A percentile compares a stretch with the other conserved stretches of the same genome.
These are phyloP conservation scores for Chloebia gouldiae DNA, from an alignment of 2,113 vertebrate genomes.

Conservation along the genomic window DNA sequence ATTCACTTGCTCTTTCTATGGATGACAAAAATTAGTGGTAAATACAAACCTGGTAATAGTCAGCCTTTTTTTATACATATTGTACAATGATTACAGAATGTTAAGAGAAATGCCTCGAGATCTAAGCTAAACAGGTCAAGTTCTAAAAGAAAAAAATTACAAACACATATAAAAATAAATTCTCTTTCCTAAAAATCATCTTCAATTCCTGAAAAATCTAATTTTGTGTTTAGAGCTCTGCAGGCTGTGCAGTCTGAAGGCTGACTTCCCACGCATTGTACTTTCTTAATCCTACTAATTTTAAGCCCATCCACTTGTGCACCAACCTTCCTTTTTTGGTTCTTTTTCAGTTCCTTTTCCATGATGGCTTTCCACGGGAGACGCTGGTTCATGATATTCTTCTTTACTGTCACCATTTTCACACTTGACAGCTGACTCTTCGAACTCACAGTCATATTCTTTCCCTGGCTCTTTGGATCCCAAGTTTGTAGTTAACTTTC, in stretches of 20 bases:
- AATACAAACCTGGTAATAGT: not conserved
- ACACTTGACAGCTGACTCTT: constrained; percentile 45
- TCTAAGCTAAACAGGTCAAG: not conserved
- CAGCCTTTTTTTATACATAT: not conserved
- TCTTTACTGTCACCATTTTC: constrained; percentile 35
- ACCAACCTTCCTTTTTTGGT: constrained; percentile 74
- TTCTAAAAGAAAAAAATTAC: not conserved
- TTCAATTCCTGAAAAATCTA: not conserved
- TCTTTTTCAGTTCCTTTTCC: constrained; percentile 64
- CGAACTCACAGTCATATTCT: constrained; percentile 48
- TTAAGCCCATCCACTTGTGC: not conserved
- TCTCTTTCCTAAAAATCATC: not conserved
- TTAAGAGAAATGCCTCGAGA: not conserved
- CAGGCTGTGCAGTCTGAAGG: not conserved
- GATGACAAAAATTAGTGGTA: not conserved
- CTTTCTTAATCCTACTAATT: not conserved
- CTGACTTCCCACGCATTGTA: not conserved
- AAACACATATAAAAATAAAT: not conserved
- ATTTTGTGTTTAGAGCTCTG: not conserved
- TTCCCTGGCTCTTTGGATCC: constrained; percentile 71
- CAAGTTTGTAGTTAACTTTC: constrained; percentile 78
- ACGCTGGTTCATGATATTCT: not conserved
- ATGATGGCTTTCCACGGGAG: constrained; percentile 23
- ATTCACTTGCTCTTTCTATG: not conserved
- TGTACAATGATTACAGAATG: not conserved